A percentile compares a stretch with the other conserved stretches of the same genome.
phyloP scores from a whole-genome alignment of 2,888 invertebrate species.

The Plemyria rubiginata region DNA sequence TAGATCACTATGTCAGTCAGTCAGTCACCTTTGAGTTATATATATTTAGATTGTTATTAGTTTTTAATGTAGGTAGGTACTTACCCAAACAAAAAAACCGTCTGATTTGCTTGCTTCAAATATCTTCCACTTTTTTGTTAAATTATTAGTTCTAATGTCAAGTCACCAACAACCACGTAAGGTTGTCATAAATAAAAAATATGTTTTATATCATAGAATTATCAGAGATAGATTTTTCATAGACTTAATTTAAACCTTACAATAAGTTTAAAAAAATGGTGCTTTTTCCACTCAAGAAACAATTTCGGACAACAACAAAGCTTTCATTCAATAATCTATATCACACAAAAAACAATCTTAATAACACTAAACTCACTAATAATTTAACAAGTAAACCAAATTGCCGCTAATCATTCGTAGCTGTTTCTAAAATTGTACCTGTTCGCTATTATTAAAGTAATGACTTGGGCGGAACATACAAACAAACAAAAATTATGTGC shows the following conservation, averaged over 20 bases:
- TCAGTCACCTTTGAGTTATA: too few relatives aligned
- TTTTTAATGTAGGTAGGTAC: too few relatives aligned
- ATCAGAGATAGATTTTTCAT: background rate
- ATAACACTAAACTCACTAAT: constrained; percentile 68
- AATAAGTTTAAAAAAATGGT: background rate
- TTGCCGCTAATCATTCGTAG: constrained; percentile 73
- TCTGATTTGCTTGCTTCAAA: too few relatives aligned
- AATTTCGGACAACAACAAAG: constrained; percentile 15
- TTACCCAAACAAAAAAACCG: too few relatives aligned
- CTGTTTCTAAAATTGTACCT: constrained; percentile 66
- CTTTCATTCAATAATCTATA: constrained; percentile 39
- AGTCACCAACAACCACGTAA: too few relatives aligned
- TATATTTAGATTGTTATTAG: too few relatives aligned
- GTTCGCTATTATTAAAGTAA: constrained; percentile 73
- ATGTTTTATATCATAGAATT: too few relatives aligned
- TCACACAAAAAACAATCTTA: constrained; percentile 54
- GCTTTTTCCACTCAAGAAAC: constrained; percentile 3
- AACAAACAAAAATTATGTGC: constrained; percentile 79
- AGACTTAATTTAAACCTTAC: background rate
- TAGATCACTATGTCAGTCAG: too few relatives aligned
- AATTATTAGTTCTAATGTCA: too few relatives aligned
- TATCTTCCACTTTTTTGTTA: too few relatives aligned
- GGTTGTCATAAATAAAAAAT: too few relatives aligned
- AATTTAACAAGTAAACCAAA: constrained; percentile 68
- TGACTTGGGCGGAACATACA: constrained; percentile 70